phyloP scores from a whole-genome alignment of 2,797 vertebrate species.

The Malurus leucopterus region DNA sequence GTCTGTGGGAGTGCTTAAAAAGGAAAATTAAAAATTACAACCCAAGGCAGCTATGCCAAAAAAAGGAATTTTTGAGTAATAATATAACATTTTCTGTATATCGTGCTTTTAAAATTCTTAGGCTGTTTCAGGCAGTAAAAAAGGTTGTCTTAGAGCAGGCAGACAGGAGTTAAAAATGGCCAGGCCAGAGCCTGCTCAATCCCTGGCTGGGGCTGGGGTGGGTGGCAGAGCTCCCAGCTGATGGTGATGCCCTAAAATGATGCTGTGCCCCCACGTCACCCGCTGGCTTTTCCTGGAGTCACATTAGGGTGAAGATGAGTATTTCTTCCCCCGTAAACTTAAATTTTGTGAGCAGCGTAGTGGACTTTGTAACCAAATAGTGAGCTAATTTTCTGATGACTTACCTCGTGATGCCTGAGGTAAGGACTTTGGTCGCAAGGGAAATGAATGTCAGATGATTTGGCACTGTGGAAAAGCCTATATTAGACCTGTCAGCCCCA shows the following conservation, averaged over 20 bases:
- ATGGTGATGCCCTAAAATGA: not conserved
- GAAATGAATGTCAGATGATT: conserved; percentile 45
- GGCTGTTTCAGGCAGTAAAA: not conserved
- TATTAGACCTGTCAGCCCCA: conserved; percentile 36
- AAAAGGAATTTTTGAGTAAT: not conserved
- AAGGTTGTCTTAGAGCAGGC: not conserved
- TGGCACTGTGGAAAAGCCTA: conserved; percentile 22
- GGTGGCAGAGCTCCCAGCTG: not conserved
- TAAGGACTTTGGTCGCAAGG: not conserved
- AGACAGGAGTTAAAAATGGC: not conserved
- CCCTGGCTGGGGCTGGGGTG: fast-evolving
- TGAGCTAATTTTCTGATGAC: conserved; percentile 6
- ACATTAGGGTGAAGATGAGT: not conserved
- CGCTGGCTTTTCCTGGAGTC: not conserved
- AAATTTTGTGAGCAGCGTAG: not conserved
- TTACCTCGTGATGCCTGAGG: conserved; percentile 25
- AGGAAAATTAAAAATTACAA: conserved; percentile 15
- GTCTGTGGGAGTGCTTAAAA: not conserved
- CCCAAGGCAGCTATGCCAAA: not conserved
- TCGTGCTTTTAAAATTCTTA: not conserved
- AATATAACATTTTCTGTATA: not conserved
- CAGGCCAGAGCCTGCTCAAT: fast-evolving
- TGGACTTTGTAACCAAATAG: not conserved
- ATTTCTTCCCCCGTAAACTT: fast-evolving
- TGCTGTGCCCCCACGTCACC: not conserved